Evolutionary conservation across 2,888 invertebrate species (phyloP).

Genomic region (Adineta ricciae): DNA sequence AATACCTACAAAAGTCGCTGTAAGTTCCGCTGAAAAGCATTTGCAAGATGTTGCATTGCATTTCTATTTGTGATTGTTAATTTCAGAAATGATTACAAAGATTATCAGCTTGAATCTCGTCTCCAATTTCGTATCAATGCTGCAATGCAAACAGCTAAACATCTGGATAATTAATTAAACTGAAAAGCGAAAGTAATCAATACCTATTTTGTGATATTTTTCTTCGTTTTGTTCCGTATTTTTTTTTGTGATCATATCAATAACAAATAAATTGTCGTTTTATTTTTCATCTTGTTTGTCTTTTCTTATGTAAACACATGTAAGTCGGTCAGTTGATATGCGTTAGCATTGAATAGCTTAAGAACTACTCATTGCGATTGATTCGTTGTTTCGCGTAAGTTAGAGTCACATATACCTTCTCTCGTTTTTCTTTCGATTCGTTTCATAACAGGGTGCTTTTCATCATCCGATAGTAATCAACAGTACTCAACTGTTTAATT

Average conservation of each 20-base stretch:
- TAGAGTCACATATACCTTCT: neutral
- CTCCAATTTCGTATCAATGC: slow-evolving; percentile 80
- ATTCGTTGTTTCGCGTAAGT: no score
- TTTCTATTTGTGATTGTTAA: neutral
- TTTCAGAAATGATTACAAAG: slow-evolving; percentile 73
- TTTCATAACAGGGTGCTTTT: neutral
- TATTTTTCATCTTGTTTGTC: neutral
- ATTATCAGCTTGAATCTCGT: slow-evolving; percentile 74
- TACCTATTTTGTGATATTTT: neutral
- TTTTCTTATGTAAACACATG: neutral
- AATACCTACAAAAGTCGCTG: slow-evolving; percentile 3
- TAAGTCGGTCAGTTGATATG: neutral
- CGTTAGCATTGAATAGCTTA: neutral
- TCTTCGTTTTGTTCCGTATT: neutral
- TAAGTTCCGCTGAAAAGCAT: neutral
- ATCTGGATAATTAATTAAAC: neutral
- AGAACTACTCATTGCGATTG: no score
- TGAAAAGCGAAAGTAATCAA: neutral
- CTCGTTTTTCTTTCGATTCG: neutral
- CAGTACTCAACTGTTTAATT: neutral
- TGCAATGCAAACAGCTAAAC: neutral
- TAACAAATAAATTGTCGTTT: neutral
- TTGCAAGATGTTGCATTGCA: neutral
- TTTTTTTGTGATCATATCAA: neutral
- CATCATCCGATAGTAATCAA: neutral